Evolutionary conservation across 1,140 invertebrate species (phyloP).

Genomic region (Saccostrea echinata): DNA sequence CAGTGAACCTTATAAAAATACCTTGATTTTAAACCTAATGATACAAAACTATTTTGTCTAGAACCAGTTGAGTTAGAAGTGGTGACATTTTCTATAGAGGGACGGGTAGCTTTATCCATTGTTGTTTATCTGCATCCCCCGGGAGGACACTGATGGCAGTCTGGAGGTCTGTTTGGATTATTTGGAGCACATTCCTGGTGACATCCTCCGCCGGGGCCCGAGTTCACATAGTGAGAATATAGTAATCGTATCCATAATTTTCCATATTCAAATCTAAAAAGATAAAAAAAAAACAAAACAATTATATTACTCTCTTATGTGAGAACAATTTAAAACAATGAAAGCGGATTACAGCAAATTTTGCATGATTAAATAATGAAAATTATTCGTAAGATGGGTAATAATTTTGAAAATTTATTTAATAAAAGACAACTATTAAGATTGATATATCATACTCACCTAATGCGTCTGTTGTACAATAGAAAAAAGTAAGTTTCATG

Average conservation of each 20-base stretch:
- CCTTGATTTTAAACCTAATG: too few relatives aligned
- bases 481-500: neutral
- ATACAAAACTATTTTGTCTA: too few relatives aligned
- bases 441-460: neutral
- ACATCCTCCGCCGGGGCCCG: neutral
- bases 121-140: neutral
- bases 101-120: neutral
- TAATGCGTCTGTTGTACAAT: neutral
- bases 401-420: too few relatives aligned
- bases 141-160: neutral
- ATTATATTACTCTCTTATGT: too few relatives aligned
- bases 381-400: too few relatives aligned
- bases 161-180: neutral
- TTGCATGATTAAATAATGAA: too few relatives aligned
- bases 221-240: conserved; percentile 11
- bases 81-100: too few relatives aligned
- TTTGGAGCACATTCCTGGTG: conserved; percentile 19
- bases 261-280: conserved; percentile 1
- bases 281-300: neutral
- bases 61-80: too few relatives aligned
- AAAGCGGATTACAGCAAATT: too few relatives aligned
- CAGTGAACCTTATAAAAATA: too few relatives aligned
- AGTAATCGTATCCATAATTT: neutral
- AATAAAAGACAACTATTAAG: too few relatives aligned
- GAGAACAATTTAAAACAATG: too few relatives aligned